These are phyloP conservation scores for Brachycybe producta DNA, from an alignment of 2,888 invertebrate genomes.

Conservation along the genomic window DNA sequence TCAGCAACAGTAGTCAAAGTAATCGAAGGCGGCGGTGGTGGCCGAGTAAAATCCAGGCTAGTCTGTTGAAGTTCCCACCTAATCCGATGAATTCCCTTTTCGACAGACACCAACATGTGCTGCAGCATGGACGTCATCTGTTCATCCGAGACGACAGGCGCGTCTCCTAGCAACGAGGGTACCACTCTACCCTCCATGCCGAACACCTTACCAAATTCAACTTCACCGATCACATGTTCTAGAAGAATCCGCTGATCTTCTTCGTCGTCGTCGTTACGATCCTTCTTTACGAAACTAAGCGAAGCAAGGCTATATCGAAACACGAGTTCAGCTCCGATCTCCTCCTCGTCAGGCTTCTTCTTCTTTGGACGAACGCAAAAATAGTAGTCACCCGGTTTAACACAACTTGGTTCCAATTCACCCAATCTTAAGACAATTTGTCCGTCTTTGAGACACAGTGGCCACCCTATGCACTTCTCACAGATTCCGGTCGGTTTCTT, in stretches of 20 bases:
- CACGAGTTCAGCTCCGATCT: constrained; percentile 16
- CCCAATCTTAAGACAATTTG: constrained; percentile 18
- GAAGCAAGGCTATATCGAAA: constrained; percentile 12
- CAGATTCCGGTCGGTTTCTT: too few species aligned
- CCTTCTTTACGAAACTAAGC: not conserved
- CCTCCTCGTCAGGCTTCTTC: not conserved
- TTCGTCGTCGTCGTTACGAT: not conserved
- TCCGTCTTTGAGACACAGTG: constrained; percentile 16
- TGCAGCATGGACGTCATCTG: constrained; percentile 50
- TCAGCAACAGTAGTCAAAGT: not conserved
- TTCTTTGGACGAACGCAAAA: constrained; percentile 15
- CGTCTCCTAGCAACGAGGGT: too few species aligned
- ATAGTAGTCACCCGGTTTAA: constrained; percentile 20
- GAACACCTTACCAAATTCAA: constrained; percentile 18
- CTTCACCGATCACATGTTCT: constrained; percentile 17
- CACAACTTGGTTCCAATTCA: constrained; percentile 19
- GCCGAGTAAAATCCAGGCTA: constrained; percentile 9
- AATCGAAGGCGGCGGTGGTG: not conserved
- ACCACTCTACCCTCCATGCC: constrained; percentile 21
- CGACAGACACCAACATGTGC: constrained; percentile 52
- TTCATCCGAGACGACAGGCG: constrained; percentile 29
- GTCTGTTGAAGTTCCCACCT: constrained; percentile 39
- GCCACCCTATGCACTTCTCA: constrained; percentile 22
- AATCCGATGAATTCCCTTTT: constrained; percentile 53
- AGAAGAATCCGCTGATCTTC: too few species aligned